Evolutionary conservation across 1,140 invertebrate species (phyloP).

Genomic region (Heliconius himera): DNA sequence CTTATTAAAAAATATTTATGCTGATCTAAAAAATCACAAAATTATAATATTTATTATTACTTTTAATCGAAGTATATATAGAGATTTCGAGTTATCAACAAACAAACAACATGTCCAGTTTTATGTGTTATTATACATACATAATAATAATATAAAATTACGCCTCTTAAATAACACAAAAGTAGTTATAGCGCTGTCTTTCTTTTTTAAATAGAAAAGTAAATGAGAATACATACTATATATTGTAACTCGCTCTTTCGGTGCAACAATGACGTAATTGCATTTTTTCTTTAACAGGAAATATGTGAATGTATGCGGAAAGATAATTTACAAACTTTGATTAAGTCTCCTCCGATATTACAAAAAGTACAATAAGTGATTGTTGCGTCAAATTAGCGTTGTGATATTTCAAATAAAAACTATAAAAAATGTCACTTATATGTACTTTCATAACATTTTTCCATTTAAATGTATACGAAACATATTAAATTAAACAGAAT

Average conservation of each 20-base stretch:
- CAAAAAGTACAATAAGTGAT: too few relatives aligned
- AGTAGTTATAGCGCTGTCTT: neutral
- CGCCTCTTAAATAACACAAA: neutral
- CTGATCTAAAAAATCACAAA: neutral
- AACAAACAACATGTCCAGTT: neutral
- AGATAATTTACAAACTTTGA: too few relatives aligned
- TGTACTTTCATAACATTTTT: neutral
- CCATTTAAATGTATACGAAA: slow-evolving; percentile 10
- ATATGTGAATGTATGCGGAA: too few relatives aligned
- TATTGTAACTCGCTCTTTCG: too few relatives aligned
- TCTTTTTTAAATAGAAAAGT: neutral
- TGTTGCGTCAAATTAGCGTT: too few relatives aligned
- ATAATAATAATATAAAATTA: neutral
- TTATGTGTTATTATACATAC: neutral
- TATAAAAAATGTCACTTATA: neutral
- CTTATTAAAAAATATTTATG: too few relatives aligned
- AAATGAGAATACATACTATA: neutral
- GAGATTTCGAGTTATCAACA: slow-evolving; percentile 1
- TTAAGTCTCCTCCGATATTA: too few relatives aligned
- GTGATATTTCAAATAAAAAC: neutral
- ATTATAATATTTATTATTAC: neutral
- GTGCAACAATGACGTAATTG: too few relatives aligned
- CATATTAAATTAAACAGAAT: neutral
- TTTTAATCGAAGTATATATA: neutral
- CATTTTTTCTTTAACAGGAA: too few relatives aligned